Percentiles rank a stretch among this genome's conserved stretches.
phyloP scores from a whole-genome alignment of 2,888 invertebrate species.

The Drosophila prostipennis region DNA sequence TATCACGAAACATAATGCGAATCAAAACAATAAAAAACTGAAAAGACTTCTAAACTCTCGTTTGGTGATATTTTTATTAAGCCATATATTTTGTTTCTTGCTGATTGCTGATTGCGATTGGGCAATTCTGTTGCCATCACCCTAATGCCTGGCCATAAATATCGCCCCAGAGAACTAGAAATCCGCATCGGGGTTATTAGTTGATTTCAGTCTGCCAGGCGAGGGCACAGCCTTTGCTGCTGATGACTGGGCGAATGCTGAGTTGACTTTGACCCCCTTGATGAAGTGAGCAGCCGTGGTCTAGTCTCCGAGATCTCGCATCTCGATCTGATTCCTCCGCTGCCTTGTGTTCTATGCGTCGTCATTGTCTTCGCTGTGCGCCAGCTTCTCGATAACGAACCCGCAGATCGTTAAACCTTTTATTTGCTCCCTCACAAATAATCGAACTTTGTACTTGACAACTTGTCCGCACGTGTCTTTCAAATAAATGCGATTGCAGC shows the following conservation, averaged over 20 bases:
- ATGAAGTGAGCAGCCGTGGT: slow-evolving; percentile 54
- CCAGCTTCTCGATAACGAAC: slow-evolving; percentile 40
- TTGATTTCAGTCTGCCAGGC: slow-evolving; percentile 46
- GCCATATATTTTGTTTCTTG: background rate
- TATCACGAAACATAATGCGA: slow-evolving; percentile 26
- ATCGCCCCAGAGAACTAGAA: slow-evolving; percentile 45
- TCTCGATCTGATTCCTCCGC: slow-evolving; percentile 30
- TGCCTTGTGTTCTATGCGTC: slow-evolving; percentile 55
- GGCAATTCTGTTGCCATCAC: slow-evolving; percentile 33
- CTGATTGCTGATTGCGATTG: slow-evolving; percentile 10
- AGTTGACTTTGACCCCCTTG: slow-evolving; percentile 76
- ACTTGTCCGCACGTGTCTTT: slow-evolving; percentile 42
- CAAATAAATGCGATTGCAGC: slow-evolving; percentile 32
- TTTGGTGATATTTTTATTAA: slow-evolving; percentile 12
- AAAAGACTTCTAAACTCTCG: slow-evolving; percentile 44
- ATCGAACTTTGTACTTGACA: slow-evolving; percentile 43
- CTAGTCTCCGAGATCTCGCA: slow-evolving; percentile 27
- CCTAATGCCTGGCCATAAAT: slow-evolving; percentile 37
- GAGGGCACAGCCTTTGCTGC: slow-evolving; percentile 53
- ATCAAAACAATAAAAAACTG: slow-evolving; percentile 54
- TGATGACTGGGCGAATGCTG: slow-evolving; percentile 67
- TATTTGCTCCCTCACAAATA: slow-evolving; percentile 34
- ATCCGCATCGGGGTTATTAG: slow-evolving; percentile 44
- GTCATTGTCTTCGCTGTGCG: slow-evolving; percentile 41
- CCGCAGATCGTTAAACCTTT: slow-evolving; percentile 45